Evolutionary conservation across 2,888 invertebrate species (phyloP), one percentile per base, ranked within the genome.

Genomic region (Xestia xanthographa): DNA sequence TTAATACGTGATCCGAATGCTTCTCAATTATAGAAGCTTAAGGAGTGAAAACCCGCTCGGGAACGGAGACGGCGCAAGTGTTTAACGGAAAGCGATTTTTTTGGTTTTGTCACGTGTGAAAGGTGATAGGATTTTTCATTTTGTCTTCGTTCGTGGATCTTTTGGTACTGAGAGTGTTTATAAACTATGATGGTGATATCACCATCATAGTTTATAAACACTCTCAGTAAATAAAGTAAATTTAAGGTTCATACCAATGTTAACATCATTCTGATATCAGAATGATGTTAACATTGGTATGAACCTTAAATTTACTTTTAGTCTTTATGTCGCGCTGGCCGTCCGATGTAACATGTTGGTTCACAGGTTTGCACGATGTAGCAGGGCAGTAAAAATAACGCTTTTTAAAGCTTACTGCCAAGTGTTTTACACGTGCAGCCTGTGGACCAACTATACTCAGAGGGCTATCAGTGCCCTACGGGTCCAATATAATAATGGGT

Each of bases 1-100:
- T 92, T 92, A 92, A 93, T 93, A 95, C 95, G 95, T 95, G 95
- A 94, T 94, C 92, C 87, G 95, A 95, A 95, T 95, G 83, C 89
- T 90, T 80, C 86, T 89, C 93, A 95, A 94, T 94, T 93, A 93
- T 90, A 88, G 89, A 77, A 87, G 92, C 90, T 93, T 90, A 91
- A 92, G 92, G 86, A 92, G 89, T 88, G 85, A 87, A 88, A 88
- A 88, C 86, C 84, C 86, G 85, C 79, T 76, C 69, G 81, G 77
- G 70, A 83, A 77, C 71, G 14, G 14, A 69, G 66, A 53, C 72
- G 86, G 86, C 41, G 58, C 82, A 83, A 89, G 78, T 72, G 62
- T 76, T 73, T 66, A 81, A 71, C 22, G 26, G 26, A 34, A 0
- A 74, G 73, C 75, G 84, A 6, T 26, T 48, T 53, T 41, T 41